Conservation (phyloP, 2,797 vertebrate genomes). For the Iguana delicatissima region DNA sequence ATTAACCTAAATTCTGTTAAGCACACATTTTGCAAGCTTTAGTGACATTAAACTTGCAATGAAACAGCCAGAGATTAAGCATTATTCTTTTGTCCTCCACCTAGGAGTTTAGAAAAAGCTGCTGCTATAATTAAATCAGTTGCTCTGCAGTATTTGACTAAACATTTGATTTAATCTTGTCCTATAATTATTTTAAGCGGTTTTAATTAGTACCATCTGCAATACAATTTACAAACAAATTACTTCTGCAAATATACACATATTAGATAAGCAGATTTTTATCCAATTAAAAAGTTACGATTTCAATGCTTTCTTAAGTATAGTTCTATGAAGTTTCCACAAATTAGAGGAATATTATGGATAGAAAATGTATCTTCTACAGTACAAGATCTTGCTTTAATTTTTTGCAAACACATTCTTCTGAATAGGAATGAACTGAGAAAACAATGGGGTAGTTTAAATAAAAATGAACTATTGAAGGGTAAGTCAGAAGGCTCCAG, state of each 20-base stretch:
- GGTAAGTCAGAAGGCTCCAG: background rate
- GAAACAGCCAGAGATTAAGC: conserved; percentile 13
- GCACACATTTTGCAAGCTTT: background rate
- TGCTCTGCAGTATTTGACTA: conserved; percentile 33
- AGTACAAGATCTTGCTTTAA: background rate
- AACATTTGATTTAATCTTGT: conserved; percentile 43
- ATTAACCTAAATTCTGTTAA: conserved; percentile 13
- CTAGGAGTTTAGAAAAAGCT: background rate
- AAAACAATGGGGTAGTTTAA: background rate
- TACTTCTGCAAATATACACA: conserved; percentile 40
- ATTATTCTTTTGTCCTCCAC: conserved; percentile 20
- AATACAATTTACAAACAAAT: conserved; percentile 49
- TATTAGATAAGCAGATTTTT: background rate
- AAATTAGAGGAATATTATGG: background rate
- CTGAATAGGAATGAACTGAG: background rate
- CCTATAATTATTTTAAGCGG: conserved; percentile 44
- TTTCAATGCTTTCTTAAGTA: background rate
- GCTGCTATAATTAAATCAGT: conserved; percentile 30
- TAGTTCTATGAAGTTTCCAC: background rate
- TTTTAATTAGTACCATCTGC: conserved; percentile 52
- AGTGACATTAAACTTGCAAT: conserved; percentile 17
- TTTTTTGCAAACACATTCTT: background rate
- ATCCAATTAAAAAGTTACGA: conserved; percentile 17
- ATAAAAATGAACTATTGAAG: background rate
- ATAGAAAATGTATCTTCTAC: background rate